Evolutionary conservation across 1,140 invertebrate genomes (phyloP).

Genomic region (Drosophila neocordata): DNA sequence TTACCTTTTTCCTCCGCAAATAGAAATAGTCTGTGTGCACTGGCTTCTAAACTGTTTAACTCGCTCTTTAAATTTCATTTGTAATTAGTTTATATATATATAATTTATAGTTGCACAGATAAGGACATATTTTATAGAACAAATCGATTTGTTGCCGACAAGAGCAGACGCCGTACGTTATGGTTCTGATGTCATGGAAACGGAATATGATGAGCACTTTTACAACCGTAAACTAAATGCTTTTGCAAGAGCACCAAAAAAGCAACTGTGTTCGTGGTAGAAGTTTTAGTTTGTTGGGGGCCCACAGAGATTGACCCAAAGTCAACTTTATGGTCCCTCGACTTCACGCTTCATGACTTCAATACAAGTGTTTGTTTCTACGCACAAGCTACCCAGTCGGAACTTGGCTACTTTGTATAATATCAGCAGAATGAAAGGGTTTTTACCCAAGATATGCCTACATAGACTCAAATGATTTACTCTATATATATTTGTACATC

Average conservation of each 20-base stretch:
- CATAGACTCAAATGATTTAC: too few relatives aligned
- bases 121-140: background rate
- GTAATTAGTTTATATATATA: background rate
- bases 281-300: constrained; percentile 1
- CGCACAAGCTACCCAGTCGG: constrained; percentile 1
- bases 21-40: background rate
- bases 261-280: constrained; percentile 14
- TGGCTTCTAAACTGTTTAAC: constrained; percentile 2
- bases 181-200: constrained; percentile 15
- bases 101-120: background rate
- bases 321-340: background rate
- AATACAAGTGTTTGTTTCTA: constrained; percentile 5
- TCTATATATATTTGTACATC: too few relatives aligned
- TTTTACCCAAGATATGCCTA: too few relatives aligned
- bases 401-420: background rate
- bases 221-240: constrained; percentile 4
- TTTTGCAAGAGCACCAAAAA: constrained; percentile 5
- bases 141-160: constrained; percentile 4
- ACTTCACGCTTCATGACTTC: constrained; percentile 20
- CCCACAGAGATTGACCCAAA: constrained; percentile 18
- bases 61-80: constrained; percentile 15
- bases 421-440: background rate
- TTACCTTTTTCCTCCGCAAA: constrained; percentile 15
- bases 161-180: background rate
- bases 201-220: background rate